Percentiles rank a stretch among this genome's conserved stretches.
Evolutionary conservation across 1,140 invertebrate genomes (phyloP).

Genomic region (Monochamus saltuarius): DNA sequence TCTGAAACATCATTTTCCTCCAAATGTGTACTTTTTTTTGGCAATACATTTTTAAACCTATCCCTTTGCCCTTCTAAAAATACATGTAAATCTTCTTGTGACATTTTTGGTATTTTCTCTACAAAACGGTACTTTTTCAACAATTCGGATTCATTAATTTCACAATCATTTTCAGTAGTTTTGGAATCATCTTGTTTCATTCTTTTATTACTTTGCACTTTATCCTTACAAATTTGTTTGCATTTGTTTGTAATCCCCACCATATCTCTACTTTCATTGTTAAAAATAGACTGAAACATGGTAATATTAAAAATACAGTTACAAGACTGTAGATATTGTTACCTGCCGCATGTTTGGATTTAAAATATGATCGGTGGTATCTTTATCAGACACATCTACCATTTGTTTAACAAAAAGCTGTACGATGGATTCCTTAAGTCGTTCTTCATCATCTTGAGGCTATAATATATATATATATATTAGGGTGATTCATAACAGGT

Average conservation of each 20-base stretch:
- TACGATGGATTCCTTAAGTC: conserved; percentile 43
- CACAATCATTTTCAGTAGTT: neutral
- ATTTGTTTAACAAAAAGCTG: conserved; percentile 40
- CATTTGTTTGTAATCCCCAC: neutral
- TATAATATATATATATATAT: conserved; percentile 23
- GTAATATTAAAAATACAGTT: conserved; percentile 1
- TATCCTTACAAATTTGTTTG: neutral
- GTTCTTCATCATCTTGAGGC: conserved; percentile 41
- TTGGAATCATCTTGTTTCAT: neutral
- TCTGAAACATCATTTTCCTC: too few relatives aligned
- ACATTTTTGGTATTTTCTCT: too few relatives aligned
- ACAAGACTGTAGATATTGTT: neutral
- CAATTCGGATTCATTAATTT: too few relatives aligned
- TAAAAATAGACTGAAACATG: conserved; percentile 19
- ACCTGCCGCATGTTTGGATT: conserved; percentile 39
- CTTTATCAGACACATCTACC: conserved; percentile 22
- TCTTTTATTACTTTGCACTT: too few relatives aligned
- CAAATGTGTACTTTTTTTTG: too few relatives aligned
- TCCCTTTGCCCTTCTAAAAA: too few relatives aligned
- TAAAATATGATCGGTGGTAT: conserved; percentile 29
- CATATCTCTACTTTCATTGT: neutral
- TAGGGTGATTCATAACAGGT: neutral
- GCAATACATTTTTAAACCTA: too few relatives aligned
- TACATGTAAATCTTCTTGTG: too few relatives aligned
- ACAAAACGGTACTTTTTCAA: too few relatives aligned